phyloP scores from a whole-genome alignment of 2,797 vertebrate genomes.

The Sebastes glaucus region DNA sequence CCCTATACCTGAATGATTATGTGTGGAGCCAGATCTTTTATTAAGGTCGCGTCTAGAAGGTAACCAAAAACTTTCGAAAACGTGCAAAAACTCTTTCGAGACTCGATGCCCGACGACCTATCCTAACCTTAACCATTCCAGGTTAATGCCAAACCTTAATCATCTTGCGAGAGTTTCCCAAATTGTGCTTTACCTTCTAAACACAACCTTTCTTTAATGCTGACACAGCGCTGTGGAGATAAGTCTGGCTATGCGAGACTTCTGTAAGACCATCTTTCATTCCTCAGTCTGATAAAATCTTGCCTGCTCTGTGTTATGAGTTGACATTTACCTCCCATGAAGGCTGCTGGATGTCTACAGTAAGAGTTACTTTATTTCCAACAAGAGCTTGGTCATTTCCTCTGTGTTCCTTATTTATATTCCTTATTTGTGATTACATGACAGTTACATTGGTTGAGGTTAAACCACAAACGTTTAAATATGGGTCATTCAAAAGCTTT shows the following conservation, averaged over 20 bases:
- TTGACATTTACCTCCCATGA: not conserved
- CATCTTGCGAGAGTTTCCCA: no score
- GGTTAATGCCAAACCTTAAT: no score
- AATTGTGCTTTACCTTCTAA: fast-evolving
- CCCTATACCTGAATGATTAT: no score
- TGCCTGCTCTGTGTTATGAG: not conserved
- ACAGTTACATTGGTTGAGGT: constrained; percentile 8
- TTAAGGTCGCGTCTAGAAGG: no score
- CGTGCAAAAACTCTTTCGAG: no score
- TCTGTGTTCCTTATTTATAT: not conserved
- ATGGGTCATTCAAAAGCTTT: constrained; percentile 8
- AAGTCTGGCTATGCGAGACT: fast-evolving
- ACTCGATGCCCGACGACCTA: no score
- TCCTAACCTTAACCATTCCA: no score
- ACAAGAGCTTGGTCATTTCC: not conserved
- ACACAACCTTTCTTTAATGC: fast-evolving
- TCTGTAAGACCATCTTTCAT: not conserved
- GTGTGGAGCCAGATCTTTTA: no score
- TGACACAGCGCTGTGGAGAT: no score
- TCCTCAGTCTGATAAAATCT: not conserved
- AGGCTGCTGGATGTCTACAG: not conserved
- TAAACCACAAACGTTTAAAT: constrained; percentile 24
- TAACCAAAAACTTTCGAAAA: no score
- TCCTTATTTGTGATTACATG: constrained; percentile 3
- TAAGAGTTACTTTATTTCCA: not conserved